A percentile compares a stretch with the other conserved stretches of the same genome.
These are phyloP conservation scores for Dryomyza anilis DNA, from an alignment of 2,888 invertebrate species.

Conservation along the genomic window DNA sequence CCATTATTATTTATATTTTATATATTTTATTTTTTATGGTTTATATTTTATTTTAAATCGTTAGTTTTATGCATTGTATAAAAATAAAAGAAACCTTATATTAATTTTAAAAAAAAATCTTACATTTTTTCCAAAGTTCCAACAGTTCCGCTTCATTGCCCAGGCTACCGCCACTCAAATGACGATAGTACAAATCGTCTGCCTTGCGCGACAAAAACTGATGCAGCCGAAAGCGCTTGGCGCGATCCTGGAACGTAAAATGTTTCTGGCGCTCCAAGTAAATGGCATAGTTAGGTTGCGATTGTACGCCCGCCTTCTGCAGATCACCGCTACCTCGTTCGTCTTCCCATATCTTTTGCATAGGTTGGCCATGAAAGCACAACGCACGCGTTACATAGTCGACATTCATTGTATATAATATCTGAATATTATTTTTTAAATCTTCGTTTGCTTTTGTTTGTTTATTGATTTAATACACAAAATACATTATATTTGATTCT, in stretches of 20 bases:
- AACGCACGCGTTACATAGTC: conserved; percentile 70
- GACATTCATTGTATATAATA: conserved; percentile 45
- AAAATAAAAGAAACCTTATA: no score
- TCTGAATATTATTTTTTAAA: conserved; percentile 7
- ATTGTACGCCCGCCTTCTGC: conserved; percentile 65
- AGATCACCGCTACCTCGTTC: conserved; percentile 81
- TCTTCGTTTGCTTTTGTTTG: not conserved
- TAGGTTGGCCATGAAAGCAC: conserved; percentile 85
- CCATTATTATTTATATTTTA: no score
- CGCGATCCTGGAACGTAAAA: conserved; percentile 81
- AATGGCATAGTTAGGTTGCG: conserved; percentile 71
- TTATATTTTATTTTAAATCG: not conserved
- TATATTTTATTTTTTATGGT: not conserved
- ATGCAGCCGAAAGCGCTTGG: conserved; percentile 81
- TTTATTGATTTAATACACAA: not conserved
- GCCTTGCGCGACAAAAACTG: conserved; percentile 89
- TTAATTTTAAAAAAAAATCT: no score
- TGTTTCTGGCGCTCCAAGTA: conserved; percentile 81
- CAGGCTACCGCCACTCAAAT: conserved; percentile 53
- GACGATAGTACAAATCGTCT: conserved; percentile 72
- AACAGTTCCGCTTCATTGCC: conserved; percentile 14
- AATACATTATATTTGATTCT: not conserved
- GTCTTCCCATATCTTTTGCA: conserved; percentile 86
- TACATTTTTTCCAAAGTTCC: no score
- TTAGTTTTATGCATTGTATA: no score